Percentiles rank a stretch among this genome's conserved stretches.
Evolutionary conservation across 2,888 invertebrate species (phyloP).

Genomic region (Drosophila sordidula): DNA sequence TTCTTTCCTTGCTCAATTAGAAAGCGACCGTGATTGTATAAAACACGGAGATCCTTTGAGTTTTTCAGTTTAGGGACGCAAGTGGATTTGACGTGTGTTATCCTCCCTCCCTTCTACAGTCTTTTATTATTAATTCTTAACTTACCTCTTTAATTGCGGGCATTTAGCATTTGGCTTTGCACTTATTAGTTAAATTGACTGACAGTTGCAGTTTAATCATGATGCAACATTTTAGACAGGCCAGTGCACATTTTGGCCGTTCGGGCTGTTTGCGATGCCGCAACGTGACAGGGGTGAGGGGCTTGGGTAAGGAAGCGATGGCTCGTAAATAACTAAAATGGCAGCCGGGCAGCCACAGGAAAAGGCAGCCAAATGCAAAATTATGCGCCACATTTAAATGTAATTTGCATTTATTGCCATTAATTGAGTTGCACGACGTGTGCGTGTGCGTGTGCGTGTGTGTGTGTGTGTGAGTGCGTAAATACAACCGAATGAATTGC

Average conservation of each 20-base stretch:
- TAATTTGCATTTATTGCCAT: slow-evolving; percentile 69
- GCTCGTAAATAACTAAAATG: slow-evolving; percentile 58
- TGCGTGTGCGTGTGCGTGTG: slow-evolving; percentile 15
- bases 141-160: not conserved
- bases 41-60: no score
- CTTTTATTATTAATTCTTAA: not conserved
- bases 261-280: not conserved
- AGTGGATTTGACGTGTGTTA: no score
- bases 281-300: no score
- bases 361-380: slow-evolving; percentile 65
- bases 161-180: not conserved
- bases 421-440: slow-evolving; percentile 65
- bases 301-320: slow-evolving; percentile 18
- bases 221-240: slow-evolving; percentile 19
- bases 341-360: slow-evolving; percentile 36
- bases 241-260: slow-evolving; percentile 20
- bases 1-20: no score
- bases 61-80: no score
- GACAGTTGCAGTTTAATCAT: slow-evolving; percentile 32
- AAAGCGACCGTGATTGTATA: no score
- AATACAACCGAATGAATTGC: slow-evolving; percentile 35
- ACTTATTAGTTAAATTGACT: slow-evolving; percentile 13
- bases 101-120: not conserved
- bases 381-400: slow-evolving; percentile 69
- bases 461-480: slow-evolving; percentile 17